A percentile compares a stretch with the other conserved stretches of the same genome.
Evolutionary conservation across 2,113 vertebrate species (phyloP).

Genomic region (Pardalotus punctatus): DNA sequence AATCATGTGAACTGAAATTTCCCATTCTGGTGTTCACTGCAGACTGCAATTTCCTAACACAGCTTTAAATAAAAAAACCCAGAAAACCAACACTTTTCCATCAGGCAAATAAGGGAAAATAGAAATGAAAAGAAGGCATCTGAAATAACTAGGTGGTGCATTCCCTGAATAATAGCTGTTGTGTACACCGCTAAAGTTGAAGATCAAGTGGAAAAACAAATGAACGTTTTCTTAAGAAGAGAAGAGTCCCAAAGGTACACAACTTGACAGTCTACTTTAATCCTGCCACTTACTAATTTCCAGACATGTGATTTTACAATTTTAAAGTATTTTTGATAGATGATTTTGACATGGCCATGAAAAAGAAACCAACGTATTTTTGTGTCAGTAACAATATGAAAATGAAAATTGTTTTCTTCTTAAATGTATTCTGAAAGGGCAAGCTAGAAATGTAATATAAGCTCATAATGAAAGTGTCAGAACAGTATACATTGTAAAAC

Average conservation of each 20-base stretch:
- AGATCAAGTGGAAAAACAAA: background rate
- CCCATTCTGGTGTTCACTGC: background rate
- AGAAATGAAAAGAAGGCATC: background rate
- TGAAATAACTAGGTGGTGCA: background rate
- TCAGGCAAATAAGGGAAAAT: background rate
- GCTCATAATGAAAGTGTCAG: background rate
- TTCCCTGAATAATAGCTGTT: background rate
- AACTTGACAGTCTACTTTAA: background rate
- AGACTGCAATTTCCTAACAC: background rate
- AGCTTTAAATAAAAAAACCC: background rate
- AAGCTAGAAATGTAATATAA: background rate
- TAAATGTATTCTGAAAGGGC: background rate
- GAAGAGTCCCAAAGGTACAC: background rate
- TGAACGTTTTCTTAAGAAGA: background rate
- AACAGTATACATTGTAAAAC: background rate
- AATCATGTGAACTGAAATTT: background rate
- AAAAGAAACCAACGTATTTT: background rate
- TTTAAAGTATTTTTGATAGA: background rate
- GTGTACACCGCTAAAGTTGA: background rate
- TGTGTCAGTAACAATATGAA: background rate
- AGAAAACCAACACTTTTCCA: background rate
- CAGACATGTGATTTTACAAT: background rate
- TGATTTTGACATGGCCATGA: background rate
- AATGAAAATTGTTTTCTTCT: background rate
- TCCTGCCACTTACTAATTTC: background rate